Base-by-base conservation (phyloP, 2,797 vertebrate species). In the Rhinophrynus dorsalis region DNA sequence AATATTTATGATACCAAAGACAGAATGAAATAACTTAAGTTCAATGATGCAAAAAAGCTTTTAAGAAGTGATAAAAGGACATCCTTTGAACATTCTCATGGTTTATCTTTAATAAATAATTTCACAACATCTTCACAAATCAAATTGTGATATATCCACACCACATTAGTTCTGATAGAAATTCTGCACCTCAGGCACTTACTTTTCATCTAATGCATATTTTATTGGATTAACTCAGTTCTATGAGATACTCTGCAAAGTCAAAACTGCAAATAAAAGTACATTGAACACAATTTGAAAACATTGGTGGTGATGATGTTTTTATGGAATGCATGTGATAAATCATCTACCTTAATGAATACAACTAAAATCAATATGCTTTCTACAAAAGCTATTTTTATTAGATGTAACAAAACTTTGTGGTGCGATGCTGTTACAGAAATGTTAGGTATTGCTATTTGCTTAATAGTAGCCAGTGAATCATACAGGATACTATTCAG, bases 31-130 rank as follows among this genome's bases (percentile, higher is more conserved):
- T 56, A 24, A 50, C 15, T 12, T 50, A 32, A 51, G 35, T n/a
- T 40, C 56, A 58, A 26, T 26, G 32, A 26, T 64, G 40, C 45
- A 5, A 26, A 47, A 63, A 71, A 63, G 68, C 68, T 65, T 65
- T 72, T 65, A 72, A 65, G 50, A 58, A 64, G 52, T 50, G 60
- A 63, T 71, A 71, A 64, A 64, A 57, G 40, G 37, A 20, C 21
- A 17, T 40, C 32, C 27, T 2, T 6, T 44, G 42, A 56, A 72
- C 51, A 58, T 59, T 48, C 45, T 44, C 4, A 20, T 10, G 32
- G 51, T 50, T 69, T 63, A 48, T 63, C 17, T 64, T 71, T 63
- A 59, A 71, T 57, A 71, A 71, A 71, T 64, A 56, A 63, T 64
- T 55, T 71, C 13, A 20, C 30, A 29, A 51, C 42, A 64, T 71